Evolutionary conservation across 2,888 invertebrate genomes (phyloP), one percentile per base, ranked within the genome.

Genomic region (Zeuzera pyrina): DNA sequence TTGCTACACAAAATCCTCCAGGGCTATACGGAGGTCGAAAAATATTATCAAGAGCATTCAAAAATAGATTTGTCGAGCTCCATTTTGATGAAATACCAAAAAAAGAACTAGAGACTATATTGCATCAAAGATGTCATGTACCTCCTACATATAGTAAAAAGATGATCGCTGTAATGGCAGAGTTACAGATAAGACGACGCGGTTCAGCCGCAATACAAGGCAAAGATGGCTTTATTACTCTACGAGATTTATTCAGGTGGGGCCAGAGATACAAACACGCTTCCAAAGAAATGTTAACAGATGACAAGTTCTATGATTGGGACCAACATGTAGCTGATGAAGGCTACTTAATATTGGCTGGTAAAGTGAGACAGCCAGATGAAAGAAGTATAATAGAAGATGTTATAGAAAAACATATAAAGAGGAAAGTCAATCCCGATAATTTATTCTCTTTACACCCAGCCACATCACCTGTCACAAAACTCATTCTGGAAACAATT

Each of bases 1-100:
- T 99, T 68, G 99, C 99, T 0, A 99, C 99, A 0, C 99, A 99
- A 76, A 99, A 99, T 84, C 99, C 99, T 2, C 97, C 98, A 1
- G 96, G 96, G 0, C 70, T 92, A 1, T 99, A 99, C 57, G 98
- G 98, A 1, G 99, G 99, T 0, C 86, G 99, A 29, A 99, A 97
- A 85, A 92, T 94, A 70, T 72, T 99, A 3, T 98, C 98, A 0
- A 86, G 98, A 43, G 99, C 99, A 0, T 98, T 99, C 57, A 89
- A 98, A 51, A 99, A 99, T 67, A 88, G 98, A 45, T 99, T 99
- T 67, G 93, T 99, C 4, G 98, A 99, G 66, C 78, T 99, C 2
- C 97, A 98, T 68, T 98, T 98, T 64, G 93, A 94, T 54, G 96
- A 97, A 63, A 96, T 99, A 56, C 98, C 98, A 0, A 84, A 91